Evolutionary conservation across 2,113 vertebrate species (phyloP).

Genomic region (Podarcis raffonei): DNA sequence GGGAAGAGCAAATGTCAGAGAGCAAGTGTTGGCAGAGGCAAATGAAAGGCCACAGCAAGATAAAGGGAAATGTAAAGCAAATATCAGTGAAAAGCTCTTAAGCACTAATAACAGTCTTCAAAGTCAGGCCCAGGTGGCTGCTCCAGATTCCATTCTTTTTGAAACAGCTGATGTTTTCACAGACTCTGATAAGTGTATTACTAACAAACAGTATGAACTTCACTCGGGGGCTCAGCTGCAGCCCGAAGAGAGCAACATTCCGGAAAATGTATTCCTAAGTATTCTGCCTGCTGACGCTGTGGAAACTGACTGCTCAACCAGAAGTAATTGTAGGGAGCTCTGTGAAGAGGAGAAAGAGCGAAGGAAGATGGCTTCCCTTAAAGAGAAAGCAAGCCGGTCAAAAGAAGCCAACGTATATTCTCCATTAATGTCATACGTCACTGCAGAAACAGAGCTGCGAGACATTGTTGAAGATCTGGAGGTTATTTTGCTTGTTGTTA

Average conservation of each 20-base stretch:
- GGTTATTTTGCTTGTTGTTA: constrained; percentile 76
- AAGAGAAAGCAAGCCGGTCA: constrained; percentile 74
- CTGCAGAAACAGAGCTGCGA: constrained; percentile 88
- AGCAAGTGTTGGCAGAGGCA: constrained; percentile 45
- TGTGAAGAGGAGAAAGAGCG: constrained; percentile 77
- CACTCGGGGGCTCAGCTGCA: constrained; percentile 21
- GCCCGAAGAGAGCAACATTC: constrained; percentile 52
- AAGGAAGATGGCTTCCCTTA: constrained; percentile 84
- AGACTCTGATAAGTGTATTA: constrained; percentile 40
- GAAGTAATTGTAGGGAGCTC: constrained; percentile 66
- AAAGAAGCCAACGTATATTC: constrained; percentile 80
- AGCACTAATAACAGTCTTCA: constrained; percentile 34
- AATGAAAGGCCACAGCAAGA: constrained; percentile 52
- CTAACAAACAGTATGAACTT: constrained; percentile 47
- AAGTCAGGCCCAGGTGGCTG: constrained; percentile 46
- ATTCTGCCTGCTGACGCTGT: constrained; percentile 79
- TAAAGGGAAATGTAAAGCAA: constrained; percentile 55
- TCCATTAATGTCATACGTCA: constrained; percentile 90
- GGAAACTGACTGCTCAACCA: constrained; percentile 70
- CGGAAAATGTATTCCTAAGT: constrained; percentile 69
- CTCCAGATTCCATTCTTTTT: constrained; percentile 39
- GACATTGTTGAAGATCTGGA: constrained; percentile 89
- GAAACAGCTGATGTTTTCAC: constrained; percentile 40
- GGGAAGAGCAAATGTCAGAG: constrained; percentile 56
- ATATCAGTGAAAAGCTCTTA: constrained; percentile 28